Evolutionary conservation across 2,113 vertebrate genomes (phyloP).

Genomic region (Tichodroma muraria): DNA sequence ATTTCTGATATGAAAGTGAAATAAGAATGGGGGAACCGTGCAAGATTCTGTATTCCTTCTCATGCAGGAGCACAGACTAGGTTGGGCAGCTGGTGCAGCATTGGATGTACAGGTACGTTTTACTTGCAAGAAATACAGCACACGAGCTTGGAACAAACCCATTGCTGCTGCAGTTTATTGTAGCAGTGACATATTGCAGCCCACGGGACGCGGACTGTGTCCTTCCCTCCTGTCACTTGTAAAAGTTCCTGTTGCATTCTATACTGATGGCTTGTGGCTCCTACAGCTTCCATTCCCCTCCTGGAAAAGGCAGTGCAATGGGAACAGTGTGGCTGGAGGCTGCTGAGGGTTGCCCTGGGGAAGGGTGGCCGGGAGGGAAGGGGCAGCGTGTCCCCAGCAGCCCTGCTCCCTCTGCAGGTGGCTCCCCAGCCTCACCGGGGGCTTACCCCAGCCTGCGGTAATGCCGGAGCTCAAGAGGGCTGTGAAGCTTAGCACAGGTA

Average conservation of each 20-base stretch:
- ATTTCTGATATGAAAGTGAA: not conserved
- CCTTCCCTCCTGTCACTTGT: not conserved
- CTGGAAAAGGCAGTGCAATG: not conserved
- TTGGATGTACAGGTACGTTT: not conserved
- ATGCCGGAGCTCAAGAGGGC: not conserved
- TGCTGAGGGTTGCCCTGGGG: not conserved
- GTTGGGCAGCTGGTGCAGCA: not conserved
- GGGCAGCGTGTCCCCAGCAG: not conserved
- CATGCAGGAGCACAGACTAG: not conserved
- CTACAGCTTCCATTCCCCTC: not conserved
- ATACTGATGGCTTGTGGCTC: not conserved
- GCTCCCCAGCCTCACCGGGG: rapidly evolving
- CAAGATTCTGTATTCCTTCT: not conserved
- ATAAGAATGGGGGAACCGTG: not conserved
- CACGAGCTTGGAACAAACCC: not conserved
- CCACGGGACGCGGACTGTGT: rapidly evolving
- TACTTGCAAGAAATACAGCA: not conserved
- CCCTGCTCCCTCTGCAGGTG: not conserved
- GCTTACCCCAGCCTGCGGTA: not conserved
- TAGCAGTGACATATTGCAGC: not conserved
- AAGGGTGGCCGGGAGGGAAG: not conserved
- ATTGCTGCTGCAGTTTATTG: not conserved
- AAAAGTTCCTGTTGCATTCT: not conserved
- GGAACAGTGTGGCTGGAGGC: not conserved
- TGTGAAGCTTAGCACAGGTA: rapidly evolving